Evolutionary conservation across 2,888 invertebrate species (phyloP).

Genomic region (Metacarcinus magister): DNA sequence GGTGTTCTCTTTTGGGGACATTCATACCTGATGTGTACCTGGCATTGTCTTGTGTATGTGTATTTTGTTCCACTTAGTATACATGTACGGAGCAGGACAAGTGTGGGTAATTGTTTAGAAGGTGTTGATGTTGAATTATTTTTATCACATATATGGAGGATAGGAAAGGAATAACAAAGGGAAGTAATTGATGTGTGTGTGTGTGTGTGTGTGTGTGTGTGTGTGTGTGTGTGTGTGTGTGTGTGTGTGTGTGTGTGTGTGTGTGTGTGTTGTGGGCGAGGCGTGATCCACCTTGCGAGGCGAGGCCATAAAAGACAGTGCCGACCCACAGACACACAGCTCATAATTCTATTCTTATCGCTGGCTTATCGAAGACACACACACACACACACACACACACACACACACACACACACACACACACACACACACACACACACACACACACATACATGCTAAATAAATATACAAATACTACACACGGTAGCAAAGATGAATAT

Average conservation of each 20-base stretch:
- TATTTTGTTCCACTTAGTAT: neutral
- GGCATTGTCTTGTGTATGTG: neutral
- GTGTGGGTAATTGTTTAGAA: no score
- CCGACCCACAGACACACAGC: constrained; percentile 4
- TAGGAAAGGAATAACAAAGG: no score
- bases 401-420: constrained; percentile 48
- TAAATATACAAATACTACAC: neutral
- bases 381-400: constrained; percentile 30
- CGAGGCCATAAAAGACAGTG: neutral
- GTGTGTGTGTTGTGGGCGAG: no score
- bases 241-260: no score
- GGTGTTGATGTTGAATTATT: no score
- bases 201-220: no score
- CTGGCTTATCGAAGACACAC: neutral
- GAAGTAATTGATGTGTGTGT: no score
- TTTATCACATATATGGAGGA: no score
- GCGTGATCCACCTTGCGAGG: neutral
- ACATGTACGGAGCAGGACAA: no score
- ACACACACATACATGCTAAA: neutral
- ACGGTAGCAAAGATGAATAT: neutral
- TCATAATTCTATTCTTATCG: constrained; percentile 5
- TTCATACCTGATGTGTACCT: neutral
- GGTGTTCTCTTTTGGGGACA: neutral
- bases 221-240: no score
- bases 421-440: neutral